Evolutionary conservation across 2,888 invertebrate species (phyloP), one percentile per base, ranked within the genome.

Genomic region (Arctia plantaginis): DNA sequence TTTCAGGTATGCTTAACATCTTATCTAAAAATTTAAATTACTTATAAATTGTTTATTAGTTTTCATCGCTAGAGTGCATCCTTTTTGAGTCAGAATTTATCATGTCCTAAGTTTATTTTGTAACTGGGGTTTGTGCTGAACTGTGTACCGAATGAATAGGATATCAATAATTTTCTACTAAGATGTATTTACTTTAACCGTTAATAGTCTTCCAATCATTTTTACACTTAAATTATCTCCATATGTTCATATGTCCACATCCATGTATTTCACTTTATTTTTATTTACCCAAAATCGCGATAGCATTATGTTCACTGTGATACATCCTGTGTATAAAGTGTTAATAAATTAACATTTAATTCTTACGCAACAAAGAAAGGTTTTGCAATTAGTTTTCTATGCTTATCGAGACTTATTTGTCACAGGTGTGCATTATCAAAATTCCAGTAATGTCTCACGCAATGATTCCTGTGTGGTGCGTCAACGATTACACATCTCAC

Each of bases 401-500:
- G 18, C n/a, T 10, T 27, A n/a, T n/a, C 55, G 55, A 55, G 55
- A 55, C n/a, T 27, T n/a, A n/a, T n/a, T 55, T n/a, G 55, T 55
- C 55, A 55, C 55, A 55, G 55, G n/a, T 55, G 55, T 55, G n/a
- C n/a, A 12, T 66, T n/a, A 41, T 66, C 27, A 39, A 27, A 41
- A 27, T 70, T 59, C 13, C 1, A 30, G 30, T 18, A 18, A 33
- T 69, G 30, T 69, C 65, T 20, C 33, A 66, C 64, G 15, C 18
- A 41, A 18, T 15, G 27, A 33, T 44, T 20, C 18, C n/a, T 18
- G 35, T 44, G 23, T 77, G 71, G 76, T 72, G 35, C 3, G 23
- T 27, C 68, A 73, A 72, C 15, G 72, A 23, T 59, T 65, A n/a
- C 66, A 66, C 64, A 73, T 35, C 44, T 44, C 67, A 77, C 59